Evolutionary conservation across 2,113 vertebrate genomes (phyloP).

Genomic region (Channa maculata): DNA sequence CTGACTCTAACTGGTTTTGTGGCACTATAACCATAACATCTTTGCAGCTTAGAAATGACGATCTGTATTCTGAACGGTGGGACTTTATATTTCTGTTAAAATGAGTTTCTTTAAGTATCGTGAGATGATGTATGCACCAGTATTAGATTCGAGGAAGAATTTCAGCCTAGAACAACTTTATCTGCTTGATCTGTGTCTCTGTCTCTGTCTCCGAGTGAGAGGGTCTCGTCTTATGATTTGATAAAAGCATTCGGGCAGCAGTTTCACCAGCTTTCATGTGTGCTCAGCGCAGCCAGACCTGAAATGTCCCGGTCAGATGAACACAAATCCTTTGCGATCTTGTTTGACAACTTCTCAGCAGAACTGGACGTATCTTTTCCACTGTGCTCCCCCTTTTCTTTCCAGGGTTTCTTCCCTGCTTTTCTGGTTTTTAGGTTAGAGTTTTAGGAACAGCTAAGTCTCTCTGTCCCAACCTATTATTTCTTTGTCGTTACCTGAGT

Average conservation of each 20-base stretch:
- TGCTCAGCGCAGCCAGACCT: slow-evolving; percentile 21
- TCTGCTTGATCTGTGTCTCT: background rate
- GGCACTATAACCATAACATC: too few relatives aligned
- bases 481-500: slow-evolving; percentile 46
- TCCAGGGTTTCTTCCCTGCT: background rate
- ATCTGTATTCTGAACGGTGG: too few relatives aligned
- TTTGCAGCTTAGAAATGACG: too few relatives aligned
- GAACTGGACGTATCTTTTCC: slow-evolving; percentile 4
- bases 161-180: background rate
- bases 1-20: too few relatives aligned
- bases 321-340: slow-evolving; percentile 39
- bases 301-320: slow-evolving; percentile 37
- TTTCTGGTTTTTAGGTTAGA: background rate
- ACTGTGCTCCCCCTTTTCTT: background rate
- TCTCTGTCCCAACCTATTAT: slow-evolving; percentile 14
- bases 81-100: too few relatives aligned
- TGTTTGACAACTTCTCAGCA: slow-evolving; percentile 40
- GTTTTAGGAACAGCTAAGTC: slow-evolving; percentile 14
- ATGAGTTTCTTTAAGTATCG: too few relatives aligned
- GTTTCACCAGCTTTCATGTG: slow-evolving; percentile 42
- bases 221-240: slow-evolving; percentile 15
- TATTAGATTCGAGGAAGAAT: background rate
- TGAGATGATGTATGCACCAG: too few relatives aligned
- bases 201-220: slow-evolving; percentile 16
- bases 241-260: slow-evolving; percentile 44